Base-by-base conservation (phyloP, 1,140 invertebrate genomes). In the Eulimnadia texana region DNA sequence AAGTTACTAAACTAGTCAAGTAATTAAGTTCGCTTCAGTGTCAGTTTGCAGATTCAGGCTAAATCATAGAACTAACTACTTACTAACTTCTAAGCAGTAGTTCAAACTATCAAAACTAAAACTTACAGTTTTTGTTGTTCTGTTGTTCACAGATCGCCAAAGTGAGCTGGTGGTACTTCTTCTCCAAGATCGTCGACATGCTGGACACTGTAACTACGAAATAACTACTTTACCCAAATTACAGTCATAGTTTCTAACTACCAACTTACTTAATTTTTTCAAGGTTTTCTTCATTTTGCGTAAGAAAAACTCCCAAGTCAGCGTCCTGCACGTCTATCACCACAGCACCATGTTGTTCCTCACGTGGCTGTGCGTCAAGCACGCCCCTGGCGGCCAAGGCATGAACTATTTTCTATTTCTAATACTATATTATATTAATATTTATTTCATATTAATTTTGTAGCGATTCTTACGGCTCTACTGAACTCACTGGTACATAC, bases 91-190 rank as follows among this genome's bases (percentile, higher is more conserved):
- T n/a, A n/a, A n/a, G n/a, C n/a, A 9, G 33, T 9, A 42, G 16
- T 42, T 42, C 33, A 42, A 9, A 42, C 33, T 42, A 9, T 42
- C 16, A 42, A 42, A 16, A 20, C 55, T 54, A 47, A 65, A 42
- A 42, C n/a, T 47, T 56, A 25, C 20, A 24, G 13, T 57, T 2
- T 29, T 57, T 57, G 3, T 3, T 3, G 20, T 29, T 27, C 79
- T 64, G 3, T 3, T 3, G 20, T 29, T 27, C 79, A 64, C 77
- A 96, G 92, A 93, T 94, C 79, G 92, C 87, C 3, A 76, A 81
- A 68, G 91, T 88, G 28, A 84, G 92, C 69, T 98, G 92, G 92
- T 96, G 91, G 91, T 98, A 95, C 74, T 97, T 90, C 73, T 84
- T 95, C 69, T 96, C 93, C 0, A 98, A 98, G 77, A 79, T 92